phyloP scores from a whole-genome alignment of 2,797 vertebrate genomes.

The Spinus pinus region DNA sequence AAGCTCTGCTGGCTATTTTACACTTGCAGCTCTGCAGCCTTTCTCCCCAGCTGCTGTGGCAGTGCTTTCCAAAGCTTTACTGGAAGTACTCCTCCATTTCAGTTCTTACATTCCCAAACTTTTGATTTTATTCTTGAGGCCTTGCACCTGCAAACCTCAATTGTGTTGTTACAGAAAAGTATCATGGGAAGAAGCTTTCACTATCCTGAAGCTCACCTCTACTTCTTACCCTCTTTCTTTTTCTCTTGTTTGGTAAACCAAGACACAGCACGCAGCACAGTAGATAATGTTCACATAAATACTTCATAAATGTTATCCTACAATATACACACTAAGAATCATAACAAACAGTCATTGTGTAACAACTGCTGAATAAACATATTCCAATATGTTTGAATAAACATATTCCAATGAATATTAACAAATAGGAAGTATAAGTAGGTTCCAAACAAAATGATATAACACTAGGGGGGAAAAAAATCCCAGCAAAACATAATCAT shows the following conservation, averaged over 20 bases:
- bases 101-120: background rate
- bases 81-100: background rate
- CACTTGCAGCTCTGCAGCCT: background rate
- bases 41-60: background rate
- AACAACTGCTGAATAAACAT: background rate
- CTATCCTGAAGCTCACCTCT: background rate
- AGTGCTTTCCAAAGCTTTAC: background rate
- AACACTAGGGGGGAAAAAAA: fast-evolving
- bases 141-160: background rate
- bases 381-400: background rate
- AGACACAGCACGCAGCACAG: background rate
- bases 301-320: background rate
- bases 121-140: background rate
- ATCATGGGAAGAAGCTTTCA: background rate
- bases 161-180: fast-evolving
- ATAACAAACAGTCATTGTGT: background rate
- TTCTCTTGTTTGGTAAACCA: background rate
- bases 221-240: background rate
- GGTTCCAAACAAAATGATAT: background rate
- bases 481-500: background rate
- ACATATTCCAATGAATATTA: background rate
- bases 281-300: background rate
- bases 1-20: background rate
- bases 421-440: background rate
- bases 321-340: background rate